Evolutionary conservation across 2,888 invertebrate genomes (phyloP).

Genomic region (Ellobium chinense): DNA sequence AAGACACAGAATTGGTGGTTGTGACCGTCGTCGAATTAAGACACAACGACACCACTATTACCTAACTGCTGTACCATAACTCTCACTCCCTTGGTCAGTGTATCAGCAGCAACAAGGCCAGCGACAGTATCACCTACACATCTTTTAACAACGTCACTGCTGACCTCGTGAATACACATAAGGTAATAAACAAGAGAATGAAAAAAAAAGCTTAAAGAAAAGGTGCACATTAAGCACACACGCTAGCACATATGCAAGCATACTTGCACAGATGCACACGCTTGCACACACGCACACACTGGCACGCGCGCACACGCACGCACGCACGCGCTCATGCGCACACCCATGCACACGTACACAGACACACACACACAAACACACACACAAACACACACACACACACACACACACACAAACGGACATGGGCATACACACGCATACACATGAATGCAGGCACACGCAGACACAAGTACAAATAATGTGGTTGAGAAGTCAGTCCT

Average conservation of each 20-base stretch:
- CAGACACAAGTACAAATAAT: background rate
- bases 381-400: slow-evolving; percentile 14
- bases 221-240: no score
- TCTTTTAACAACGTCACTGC: no score
- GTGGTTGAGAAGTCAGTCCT: background rate
- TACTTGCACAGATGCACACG: background rate
- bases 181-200: no score
- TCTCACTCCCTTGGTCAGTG: no score
- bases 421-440: background rate
- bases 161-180: no score
- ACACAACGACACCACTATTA: no score
- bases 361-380: slow-evolving; percentile 11
- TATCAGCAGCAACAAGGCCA: no score
- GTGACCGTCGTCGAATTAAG: no score
- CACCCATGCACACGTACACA: slow-evolving; percentile 8
- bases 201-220: no score
- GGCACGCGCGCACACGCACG: background rate
- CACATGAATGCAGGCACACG: background rate
- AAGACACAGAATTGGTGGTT: no score
- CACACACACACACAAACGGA: slow-evolving; percentile 13
- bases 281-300: background rate
- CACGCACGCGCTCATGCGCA: background rate
- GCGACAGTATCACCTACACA: no score
- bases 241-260: background rate
- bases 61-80: no score